Evolutionary conservation across 2,797 vertebrate species (phyloP).

Genomic region (Myotis vivesi): DNA sequence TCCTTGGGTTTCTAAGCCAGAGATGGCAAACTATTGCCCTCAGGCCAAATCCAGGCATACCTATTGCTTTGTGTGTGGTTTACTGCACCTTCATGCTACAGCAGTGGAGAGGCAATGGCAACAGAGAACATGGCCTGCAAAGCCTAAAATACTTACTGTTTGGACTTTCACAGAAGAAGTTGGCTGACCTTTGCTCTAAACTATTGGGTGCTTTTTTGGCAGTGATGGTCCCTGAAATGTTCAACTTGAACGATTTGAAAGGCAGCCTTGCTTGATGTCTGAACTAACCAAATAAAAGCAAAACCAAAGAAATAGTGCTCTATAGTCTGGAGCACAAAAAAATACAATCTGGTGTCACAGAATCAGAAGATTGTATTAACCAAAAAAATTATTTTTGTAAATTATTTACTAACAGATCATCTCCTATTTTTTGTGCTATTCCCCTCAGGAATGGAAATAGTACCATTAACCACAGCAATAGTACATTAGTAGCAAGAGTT

Average conservation of each 20-base stretch:
- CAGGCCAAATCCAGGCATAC: not conserved
- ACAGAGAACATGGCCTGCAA: not conserved
- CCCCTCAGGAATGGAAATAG: not conserved
- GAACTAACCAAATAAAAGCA: not conserved
- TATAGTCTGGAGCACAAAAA: not conserved
- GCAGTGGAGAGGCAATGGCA: not conserved
- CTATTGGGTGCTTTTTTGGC: not conserved
- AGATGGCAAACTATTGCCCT: rapidly evolving
- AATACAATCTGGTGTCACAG: rapidly evolving
- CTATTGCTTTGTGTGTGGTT: not conserved
- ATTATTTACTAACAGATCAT: not conserved
- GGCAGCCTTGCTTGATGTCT: not conserved
- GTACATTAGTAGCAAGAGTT: too few species aligned
- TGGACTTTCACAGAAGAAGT: not conserved
- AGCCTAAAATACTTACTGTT: not conserved
- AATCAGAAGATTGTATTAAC: not conserved
- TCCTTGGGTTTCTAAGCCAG: not conserved
- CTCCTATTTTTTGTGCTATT: not conserved
- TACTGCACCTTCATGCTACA: not conserved
- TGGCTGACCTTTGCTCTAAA: not conserved
- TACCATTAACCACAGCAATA: not conserved
- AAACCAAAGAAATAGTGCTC: not conserved
- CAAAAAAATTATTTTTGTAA: not conserved
- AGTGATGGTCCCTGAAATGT: not conserved
- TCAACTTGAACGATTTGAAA: not conserved